Evolutionary conservation across 2,888 invertebrate species (phyloP).

Genomic region (Macrophya annulata): DNA sequence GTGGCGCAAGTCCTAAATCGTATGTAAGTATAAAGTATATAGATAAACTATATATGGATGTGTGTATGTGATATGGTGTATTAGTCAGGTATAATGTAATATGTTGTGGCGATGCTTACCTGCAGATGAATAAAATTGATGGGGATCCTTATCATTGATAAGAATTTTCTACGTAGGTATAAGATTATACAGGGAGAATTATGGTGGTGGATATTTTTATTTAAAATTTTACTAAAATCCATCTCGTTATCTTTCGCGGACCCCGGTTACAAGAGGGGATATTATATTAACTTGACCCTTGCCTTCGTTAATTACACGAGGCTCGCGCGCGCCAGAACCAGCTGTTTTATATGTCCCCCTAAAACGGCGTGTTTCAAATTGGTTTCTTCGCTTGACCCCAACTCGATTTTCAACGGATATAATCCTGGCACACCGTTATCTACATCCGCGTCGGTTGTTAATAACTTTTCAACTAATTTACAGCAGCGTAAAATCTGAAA

Average conservation of each 20-base stretch:
- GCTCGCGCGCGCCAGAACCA: constrained; percentile 42
- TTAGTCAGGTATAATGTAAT: background rate
- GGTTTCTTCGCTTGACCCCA: constrained; percentile 54
- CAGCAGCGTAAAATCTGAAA: constrained; percentile 13
- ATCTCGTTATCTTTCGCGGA: background rate
- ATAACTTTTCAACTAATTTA: constrained; percentile 52
- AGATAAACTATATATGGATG: background rate
- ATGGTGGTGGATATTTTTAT: background rate
- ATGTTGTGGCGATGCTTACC: background rate
- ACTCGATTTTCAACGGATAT: constrained; percentile 46
- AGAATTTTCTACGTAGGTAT: too few species aligned
- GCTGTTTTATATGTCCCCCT: constrained; percentile 52
- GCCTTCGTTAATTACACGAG: constrained; percentile 49
- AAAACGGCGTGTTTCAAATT: constrained; percentile 50
- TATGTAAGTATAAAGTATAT: constrained; percentile 12
- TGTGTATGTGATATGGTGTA: background rate
- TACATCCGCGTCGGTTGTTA: constrained; percentile 51
- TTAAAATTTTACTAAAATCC: constrained; percentile 10
- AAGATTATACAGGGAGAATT: background rate
- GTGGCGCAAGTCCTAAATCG: constrained; percentile 29
- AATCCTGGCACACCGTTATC: constrained; percentile 42
- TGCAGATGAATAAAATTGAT: background rate
- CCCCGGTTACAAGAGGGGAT: constrained; percentile 34
- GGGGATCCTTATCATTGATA: too few species aligned
- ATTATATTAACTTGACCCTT: constrained; percentile 52